phyloP scores from a whole-genome alignment of 1,140 invertebrate species.

The Zaprionus ornatus region DNA sequence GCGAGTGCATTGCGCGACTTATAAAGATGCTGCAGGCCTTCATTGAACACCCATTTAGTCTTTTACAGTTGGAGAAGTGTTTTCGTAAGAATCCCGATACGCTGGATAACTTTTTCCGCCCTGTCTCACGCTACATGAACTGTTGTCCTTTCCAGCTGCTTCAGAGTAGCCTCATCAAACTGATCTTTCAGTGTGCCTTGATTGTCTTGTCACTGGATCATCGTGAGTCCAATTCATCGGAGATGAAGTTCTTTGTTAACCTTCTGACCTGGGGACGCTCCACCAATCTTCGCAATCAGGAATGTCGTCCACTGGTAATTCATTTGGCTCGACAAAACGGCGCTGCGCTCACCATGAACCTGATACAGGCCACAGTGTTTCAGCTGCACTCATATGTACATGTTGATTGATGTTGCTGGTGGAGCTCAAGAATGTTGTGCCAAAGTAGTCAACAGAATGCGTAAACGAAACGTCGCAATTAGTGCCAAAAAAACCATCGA shows the following conservation, averaged over 20 bases:
- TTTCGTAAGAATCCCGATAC: constrained; percentile 97
- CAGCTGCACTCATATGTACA: constrained; percentile 92
- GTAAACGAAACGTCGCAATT: too few species aligned
- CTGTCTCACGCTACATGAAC: constrained; percentile 94
- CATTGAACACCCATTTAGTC: constrained; percentile 92
- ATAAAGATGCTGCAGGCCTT: constrained; percentile 95
- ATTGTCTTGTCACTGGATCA: constrained; percentile 94
- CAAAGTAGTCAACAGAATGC: too few species aligned
- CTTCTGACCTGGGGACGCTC: constrained; percentile 88
- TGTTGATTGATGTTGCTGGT: constrained; percentile 93
- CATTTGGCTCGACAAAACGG: constrained; percentile 90
- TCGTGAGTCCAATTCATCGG: constrained; percentile 96
- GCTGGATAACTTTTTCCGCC: constrained; percentile 97
- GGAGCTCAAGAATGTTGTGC: constrained; percentile 89
- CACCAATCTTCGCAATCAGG: constrained; percentile 85
- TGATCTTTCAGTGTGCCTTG: constrained; percentile 92
- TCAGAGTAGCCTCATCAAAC: constrained; percentile 88
- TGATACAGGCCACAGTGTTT: constrained; percentile 93
- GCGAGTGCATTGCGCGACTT: constrained; percentile 89
- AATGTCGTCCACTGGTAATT: constrained; percentile 87
- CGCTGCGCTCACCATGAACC: constrained; percentile 88
- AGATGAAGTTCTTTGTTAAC: constrained; percentile 97
- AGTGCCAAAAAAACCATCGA: too few species aligned
- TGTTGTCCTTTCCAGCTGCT: constrained; percentile 92
- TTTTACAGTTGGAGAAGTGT: constrained; percentile 90